Conservation (phyloP, 1,140 invertebrate genomes). For the Potamilus streckersoni region DNA sequence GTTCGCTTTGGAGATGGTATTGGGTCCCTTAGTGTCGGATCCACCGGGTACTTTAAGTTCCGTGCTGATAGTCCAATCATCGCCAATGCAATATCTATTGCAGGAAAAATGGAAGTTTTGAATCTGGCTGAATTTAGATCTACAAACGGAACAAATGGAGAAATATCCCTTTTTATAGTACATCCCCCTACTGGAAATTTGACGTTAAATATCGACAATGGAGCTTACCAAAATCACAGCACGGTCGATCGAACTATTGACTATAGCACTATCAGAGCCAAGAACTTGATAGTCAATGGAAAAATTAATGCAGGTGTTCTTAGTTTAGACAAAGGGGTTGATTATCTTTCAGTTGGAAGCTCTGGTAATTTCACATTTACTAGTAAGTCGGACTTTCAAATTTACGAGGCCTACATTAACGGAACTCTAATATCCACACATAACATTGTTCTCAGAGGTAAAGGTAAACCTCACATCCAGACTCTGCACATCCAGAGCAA, state of each 20-base stretch:
- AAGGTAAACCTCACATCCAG: conserved; percentile 22
- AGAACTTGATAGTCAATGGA: conserved; percentile 33
- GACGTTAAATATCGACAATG: conserved; percentile 27
- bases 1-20: conserved; percentile 36
- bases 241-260: conserved; percentile 8
- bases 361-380: conserved; percentile 32
- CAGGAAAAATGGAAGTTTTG: conserved; percentile 39
- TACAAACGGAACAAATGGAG: conserved; percentile 22
- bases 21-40: conserved; percentile 29
- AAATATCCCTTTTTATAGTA: conserved; percentile 33
- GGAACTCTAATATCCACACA: conserved; percentile 36
- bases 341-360: conserved; percentile 26
- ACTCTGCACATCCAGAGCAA: conserved; percentile 29
- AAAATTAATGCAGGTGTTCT: conserved; percentile 27
- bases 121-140: conserved; percentile 41
- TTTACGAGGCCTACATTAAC: conserved; percentile 32
- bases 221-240: conserved; percentile 14
- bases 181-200: conserved; percentile 31
- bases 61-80: conserved; percentile 34
- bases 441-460: conserved; percentile 37
- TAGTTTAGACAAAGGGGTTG: conserved; percentile 29
- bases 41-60: conserved; percentile 32
- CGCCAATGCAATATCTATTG: conserved; percentile 38
- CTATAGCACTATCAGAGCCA: conserved; percentile 33
- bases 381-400: conserved; percentile 22